A percentile compares a stretch with the other conserved stretches of the same genome.
Conservation (phyloP, 2,797 vertebrate species). For the Mareca strepera region DNA sequence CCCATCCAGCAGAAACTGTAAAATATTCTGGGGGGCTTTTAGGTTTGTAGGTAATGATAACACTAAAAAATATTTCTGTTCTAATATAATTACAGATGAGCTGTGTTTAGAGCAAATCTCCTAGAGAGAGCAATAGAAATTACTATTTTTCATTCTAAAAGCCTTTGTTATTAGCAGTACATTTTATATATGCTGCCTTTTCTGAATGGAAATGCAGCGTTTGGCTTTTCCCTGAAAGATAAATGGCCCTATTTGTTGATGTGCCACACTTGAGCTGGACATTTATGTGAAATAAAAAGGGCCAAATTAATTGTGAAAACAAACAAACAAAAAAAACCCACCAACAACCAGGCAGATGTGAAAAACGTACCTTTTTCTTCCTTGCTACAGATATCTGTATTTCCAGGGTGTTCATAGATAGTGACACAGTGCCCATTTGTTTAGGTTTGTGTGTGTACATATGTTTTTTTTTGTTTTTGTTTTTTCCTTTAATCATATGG, state of each 20-base stretch:
- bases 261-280: conserved; percentile 73
- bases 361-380: conserved; percentile 44
- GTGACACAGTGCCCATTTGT: conserved; percentile 67
- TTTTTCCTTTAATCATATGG: conserved; percentile 73
- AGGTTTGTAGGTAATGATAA: conserved; percentile 71
- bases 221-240: conserved; percentile 75
- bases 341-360: conserved; percentile 56
- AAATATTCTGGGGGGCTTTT: conserved; percentile 45
- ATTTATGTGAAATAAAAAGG: conserved; percentile 78
- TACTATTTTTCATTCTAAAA: conserved; percentile 76
- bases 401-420: conserved; percentile 68
- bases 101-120: conserved; percentile 69
- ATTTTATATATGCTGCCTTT: conserved; percentile 68
- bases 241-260: conserved; percentile 79
- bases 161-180: conserved; percentile 73
- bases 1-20: background rate
- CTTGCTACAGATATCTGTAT: conserved; percentile 60
- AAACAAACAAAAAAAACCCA: background rate
- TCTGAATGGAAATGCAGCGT: conserved; percentile 72
- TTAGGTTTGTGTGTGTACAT: background rate
- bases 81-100: conserved; percentile 72
- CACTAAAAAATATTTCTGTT: conserved; percentile 61
- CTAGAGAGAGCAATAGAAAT: conserved; percentile 72
- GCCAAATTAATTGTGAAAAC: conserved; percentile 76
- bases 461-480: background rate